Percentiles rank a stretch among this genome's conserved stretches.
Conservation (phyloP, 2,797 vertebrate genomes). For the Onychomys arenicola region DNA sequence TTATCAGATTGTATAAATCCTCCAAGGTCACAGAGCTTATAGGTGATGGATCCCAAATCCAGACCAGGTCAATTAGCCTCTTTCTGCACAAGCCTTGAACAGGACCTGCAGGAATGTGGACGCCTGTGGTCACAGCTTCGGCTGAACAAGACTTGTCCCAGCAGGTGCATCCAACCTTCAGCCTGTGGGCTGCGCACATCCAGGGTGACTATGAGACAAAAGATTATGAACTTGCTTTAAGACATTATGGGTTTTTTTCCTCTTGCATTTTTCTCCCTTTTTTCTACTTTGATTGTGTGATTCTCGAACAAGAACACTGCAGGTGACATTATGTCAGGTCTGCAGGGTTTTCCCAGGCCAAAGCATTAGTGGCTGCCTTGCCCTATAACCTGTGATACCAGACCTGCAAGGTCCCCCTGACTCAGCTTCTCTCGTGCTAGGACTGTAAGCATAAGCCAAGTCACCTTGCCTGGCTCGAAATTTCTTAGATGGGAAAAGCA, state of each 20-base stretch:
- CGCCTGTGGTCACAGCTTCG: neutral
- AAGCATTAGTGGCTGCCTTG: neutral
- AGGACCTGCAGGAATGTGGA: neutral
- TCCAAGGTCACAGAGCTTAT: neutral
- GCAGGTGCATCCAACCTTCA: neutral
- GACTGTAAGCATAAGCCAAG: neutral
- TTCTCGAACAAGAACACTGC: neutral
- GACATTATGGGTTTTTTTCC: neutral
- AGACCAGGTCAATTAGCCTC: neutral
- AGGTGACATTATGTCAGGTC: neutral
- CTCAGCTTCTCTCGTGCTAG: neutral
- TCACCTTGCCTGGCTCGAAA: too few species aligned
- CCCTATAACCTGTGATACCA: too few species aligned
- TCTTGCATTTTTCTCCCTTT: neutral
- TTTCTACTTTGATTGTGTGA: neutral
- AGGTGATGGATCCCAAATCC: neutral
- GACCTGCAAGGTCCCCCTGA: neutral
- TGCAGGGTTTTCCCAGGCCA: neutral
- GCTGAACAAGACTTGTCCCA: neutral
- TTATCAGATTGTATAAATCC: neutral
- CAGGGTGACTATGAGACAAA: neutral
- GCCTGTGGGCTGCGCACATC: neutral
- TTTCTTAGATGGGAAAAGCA: constrained; percentile 27
- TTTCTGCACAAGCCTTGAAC: neutral
- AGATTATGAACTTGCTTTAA: neutral